Percentiles rank a stretch among this genome's conserved stretches.
These are phyloP conservation scores for Gnathonemus longibarbis DNA, from an alignment of 2,113 vertebrate species.

Conservation along the genomic window DNA sequence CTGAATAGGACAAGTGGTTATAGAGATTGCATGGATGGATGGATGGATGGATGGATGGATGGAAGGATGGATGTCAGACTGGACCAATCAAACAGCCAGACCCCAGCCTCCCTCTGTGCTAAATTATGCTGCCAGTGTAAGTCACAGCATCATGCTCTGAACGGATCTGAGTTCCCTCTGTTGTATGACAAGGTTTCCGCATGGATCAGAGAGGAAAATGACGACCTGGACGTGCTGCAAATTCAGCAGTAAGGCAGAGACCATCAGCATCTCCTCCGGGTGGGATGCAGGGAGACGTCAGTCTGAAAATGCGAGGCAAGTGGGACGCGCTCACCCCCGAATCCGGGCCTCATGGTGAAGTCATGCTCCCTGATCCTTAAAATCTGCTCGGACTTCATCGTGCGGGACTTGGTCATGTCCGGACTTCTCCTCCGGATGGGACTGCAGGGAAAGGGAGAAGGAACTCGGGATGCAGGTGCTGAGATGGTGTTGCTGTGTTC, in stretches of 20 bases:
- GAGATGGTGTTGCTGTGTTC: neutral
- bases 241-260: neutral
- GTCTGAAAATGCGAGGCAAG: neutral
- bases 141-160: neutral
- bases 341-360: constrained; percentile 91
- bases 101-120: no score
- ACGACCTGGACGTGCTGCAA: neutral
- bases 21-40: no score
- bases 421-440: constrained; percentile 71
- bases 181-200: neutral
- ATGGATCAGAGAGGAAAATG: neutral
- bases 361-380: constrained; percentile 84
- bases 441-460: constrained; percentile 45
- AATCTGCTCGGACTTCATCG: constrained; percentile 79
- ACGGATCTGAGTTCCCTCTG: neutral
- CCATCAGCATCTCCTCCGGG: neutral
- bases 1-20: no score
- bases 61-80: no score
- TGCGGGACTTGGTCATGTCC: constrained; percentile 76
- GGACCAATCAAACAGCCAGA: no score
- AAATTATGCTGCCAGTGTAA: neutral
- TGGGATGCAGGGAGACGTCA: neutral
- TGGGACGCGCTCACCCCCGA: constrained; percentile 71
- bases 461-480: neutral
- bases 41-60: no score